phyloP scores from a whole-genome alignment of 2,888 invertebrate species.

The Agrotis ipsilon region DNA sequence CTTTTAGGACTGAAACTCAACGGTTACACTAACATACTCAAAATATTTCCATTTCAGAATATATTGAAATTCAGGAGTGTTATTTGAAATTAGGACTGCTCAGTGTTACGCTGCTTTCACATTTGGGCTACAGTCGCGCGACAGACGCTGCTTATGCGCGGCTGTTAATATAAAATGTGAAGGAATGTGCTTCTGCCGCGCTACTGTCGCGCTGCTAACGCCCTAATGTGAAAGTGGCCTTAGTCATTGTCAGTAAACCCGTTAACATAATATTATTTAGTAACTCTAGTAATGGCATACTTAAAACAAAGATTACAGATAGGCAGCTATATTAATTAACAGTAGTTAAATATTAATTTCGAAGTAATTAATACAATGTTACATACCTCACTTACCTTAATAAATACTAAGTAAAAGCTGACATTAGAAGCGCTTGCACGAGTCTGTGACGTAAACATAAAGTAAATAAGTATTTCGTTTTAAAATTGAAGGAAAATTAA shows the following conservation, averaged over 20 bases:
- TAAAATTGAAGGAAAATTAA: no score
- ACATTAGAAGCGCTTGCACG: no score
- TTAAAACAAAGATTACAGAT: slow-evolving; percentile 14
- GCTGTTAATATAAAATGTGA: no score
- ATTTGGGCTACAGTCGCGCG: no score
- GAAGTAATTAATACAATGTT: neutral
- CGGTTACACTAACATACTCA: slow-evolving; percentile 29
- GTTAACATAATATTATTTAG: slow-evolving; percentile 11
- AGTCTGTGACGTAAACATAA: no score
- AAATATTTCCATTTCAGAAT: slow-evolving; percentile 25
- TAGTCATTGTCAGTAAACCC: no score
- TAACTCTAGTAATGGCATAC: neutral
- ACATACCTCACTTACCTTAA: neutral
- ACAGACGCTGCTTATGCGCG: no score
- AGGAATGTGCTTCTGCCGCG: no score
- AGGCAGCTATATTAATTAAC: neutral
- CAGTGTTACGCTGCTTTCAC: no score
- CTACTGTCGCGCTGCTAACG: no score
- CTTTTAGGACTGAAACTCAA: slow-evolving; percentile 54
- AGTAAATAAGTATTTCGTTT: no score
- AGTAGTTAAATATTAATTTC: neutral
- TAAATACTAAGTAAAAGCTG: neutral
- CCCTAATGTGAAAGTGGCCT: no score
- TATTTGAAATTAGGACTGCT: slow-evolving; percentile 18
- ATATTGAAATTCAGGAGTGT: slow-evolving; percentile 35